phyloP scores from a whole-genome alignment of 2,113 vertebrate genomes.

The Penelope pileata region DNA sequence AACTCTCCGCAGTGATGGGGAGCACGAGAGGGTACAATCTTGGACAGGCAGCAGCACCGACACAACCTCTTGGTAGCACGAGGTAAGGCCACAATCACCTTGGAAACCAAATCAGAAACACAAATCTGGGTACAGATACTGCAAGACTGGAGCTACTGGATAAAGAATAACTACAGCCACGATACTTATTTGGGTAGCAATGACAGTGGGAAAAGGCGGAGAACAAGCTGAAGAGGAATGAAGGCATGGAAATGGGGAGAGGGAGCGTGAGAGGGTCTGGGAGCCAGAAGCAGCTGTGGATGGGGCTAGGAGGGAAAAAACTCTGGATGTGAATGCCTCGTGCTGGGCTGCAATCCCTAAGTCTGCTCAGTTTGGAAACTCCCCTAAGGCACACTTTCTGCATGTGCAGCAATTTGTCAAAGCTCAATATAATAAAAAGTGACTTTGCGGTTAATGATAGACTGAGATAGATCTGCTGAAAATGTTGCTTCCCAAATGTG shows the following conservation, averaged over 20 bases:
- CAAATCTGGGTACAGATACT: background rate
- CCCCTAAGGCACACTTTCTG: background rate
- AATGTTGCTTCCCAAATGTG: background rate
- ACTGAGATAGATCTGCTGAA: background rate
- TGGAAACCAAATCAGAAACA: background rate
- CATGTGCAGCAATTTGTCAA: background rate
- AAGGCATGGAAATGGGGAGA: background rate
- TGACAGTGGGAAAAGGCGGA: background rate
- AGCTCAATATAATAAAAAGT: background rate
- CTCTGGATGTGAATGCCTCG: background rate
- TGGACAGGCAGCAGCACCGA: background rate
- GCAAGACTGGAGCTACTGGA: background rate
- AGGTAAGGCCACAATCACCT: background rate
- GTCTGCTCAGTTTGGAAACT: background rate
- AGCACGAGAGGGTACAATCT: background rate
- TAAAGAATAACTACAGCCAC: background rate
- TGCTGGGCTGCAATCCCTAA: background rate
- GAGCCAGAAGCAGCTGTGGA: accelerated
- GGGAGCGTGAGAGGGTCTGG: background rate
- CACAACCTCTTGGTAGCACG: background rate
- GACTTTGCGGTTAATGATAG: background rate
- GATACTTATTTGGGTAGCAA: background rate
- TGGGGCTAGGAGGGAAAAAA: background rate
- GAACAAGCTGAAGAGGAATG: background rate
- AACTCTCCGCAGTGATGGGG: background rate